Evolutionary conservation across 2,113 vertebrate genomes (phyloP).

Genomic region (Toxotes chatareus): DNA sequence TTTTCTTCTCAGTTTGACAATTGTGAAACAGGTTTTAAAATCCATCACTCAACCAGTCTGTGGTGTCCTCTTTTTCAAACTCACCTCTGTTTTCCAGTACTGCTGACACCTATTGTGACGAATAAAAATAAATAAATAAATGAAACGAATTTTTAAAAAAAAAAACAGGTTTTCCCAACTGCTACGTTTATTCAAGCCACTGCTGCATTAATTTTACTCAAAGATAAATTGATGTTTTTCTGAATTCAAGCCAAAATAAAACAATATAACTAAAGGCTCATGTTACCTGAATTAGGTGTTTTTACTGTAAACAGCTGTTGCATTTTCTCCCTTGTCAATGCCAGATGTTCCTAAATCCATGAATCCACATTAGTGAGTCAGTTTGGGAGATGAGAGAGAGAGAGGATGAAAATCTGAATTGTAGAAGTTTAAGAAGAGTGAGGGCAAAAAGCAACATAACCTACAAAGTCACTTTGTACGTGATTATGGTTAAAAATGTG

Average conservation of each 20-base stretch:
- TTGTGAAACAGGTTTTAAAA: slow-evolving; percentile 20
- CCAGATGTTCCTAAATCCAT: neutral
- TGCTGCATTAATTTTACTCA: neutral
- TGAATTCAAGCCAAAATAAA: neutral
- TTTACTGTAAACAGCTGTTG: neutral
- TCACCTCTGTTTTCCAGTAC: neutral
- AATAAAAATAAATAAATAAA: neutral
- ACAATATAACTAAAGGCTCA: neutral
- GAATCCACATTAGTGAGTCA: neutral
- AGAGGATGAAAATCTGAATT: neutral
- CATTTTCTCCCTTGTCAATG: neutral
- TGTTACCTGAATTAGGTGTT: neutral
- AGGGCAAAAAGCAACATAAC: neutral
- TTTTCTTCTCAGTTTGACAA: neutral
- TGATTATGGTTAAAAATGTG: neutral
- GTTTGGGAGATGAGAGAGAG: neutral
- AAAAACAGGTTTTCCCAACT: neutral
- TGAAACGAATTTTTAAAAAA: neutral
- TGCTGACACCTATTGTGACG: slow-evolving; percentile 23
- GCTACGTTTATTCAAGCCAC: neutral
- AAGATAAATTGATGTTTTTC: neutral
- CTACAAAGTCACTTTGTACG: neutral
- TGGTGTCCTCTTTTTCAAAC: neutral
- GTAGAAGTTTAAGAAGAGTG: neutral
- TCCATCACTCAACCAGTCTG: neutral